These are phyloP conservation scores for Lemur catta DNA, from an alignment of 2,797 vertebrate genomes.

Conservation along the genomic window DNA sequence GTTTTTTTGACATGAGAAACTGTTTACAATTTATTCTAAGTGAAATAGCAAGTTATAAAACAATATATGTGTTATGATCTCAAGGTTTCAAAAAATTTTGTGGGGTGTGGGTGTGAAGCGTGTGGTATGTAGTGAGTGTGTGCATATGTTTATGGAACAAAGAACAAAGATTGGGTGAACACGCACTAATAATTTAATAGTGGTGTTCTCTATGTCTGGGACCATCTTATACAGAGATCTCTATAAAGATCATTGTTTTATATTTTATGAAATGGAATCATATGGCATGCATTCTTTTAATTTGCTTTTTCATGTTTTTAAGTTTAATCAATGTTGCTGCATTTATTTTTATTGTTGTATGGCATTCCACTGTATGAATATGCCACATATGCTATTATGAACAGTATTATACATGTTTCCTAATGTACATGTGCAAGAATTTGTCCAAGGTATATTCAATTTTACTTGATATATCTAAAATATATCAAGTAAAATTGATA, in stretches of 20 bases:
- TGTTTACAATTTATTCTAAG: constrained; percentile 43
- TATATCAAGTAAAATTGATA: neutral
- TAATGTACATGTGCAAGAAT: neutral
- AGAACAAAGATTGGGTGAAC: neutral
- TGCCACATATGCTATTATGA: neutral
- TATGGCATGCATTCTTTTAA: neutral
- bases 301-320: constrained; percentile 23
- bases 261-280: neutral
- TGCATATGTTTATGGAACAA: neutral
- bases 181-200: neutral
- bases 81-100: neutral
- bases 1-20: constrained; percentile 17
- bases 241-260: neutral
- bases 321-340: neutral
- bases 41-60: constrained; percentile 30
- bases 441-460: neutral
- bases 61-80: neutral
- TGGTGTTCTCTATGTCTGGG: neutral
- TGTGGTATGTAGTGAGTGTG: neutral
- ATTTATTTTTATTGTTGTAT: neutral
- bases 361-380: neutral
- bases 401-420: neutral
- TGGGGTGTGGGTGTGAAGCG: neutral
- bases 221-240: neutral
- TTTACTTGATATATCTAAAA: too few relatives aligned